Evolutionary conservation across 1,140 invertebrate species (phyloP).

Genomic region (Drosophila pallidifrons): DNA sequence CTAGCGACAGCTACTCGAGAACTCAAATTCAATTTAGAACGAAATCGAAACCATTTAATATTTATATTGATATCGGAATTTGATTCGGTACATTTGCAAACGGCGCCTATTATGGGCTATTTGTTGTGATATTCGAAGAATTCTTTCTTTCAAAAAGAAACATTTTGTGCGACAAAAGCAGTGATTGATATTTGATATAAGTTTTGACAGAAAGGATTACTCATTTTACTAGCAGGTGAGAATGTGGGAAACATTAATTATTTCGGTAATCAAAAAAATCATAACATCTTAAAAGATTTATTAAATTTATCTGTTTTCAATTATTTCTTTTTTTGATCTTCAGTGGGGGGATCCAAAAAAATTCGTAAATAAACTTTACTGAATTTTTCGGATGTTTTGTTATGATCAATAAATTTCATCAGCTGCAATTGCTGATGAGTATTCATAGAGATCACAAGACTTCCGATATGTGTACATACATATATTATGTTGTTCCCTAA

Average conservation of each 20-base stretch:
- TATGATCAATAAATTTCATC: too few species aligned
- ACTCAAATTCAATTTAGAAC: constrained; percentile 21
- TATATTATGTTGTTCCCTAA: not conserved
- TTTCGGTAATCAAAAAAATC: not conserved
- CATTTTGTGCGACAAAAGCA: not conserved
- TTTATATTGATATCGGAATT: constrained; percentile 12
- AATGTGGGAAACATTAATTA: not conserved
- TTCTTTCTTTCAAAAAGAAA: constrained; percentile 8
- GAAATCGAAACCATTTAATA: constrained; percentile 17
- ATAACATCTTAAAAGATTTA: too few species aligned
- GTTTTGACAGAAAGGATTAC: constrained; percentile 8
- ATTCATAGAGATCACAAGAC: too few species aligned
- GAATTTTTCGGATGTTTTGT: too few species aligned
- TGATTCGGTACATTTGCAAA: constrained; percentile 1
- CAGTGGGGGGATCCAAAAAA: too few species aligned
- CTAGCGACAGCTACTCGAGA: constrained; percentile 10
- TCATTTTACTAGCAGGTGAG: not conserved
- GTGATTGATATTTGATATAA: not conserved
- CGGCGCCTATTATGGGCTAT: constrained; percentile 11
- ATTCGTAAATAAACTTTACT: too few species aligned
- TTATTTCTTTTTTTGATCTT: too few species aligned
- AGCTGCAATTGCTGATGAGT: too few species aligned
- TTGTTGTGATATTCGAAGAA: constrained; percentile 39
- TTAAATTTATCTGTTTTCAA: too few species aligned
- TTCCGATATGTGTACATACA: too few species aligned